Evolutionary conservation across 1,140 invertebrate species (phyloP).

Genomic region (Samia ricini): DNA sequence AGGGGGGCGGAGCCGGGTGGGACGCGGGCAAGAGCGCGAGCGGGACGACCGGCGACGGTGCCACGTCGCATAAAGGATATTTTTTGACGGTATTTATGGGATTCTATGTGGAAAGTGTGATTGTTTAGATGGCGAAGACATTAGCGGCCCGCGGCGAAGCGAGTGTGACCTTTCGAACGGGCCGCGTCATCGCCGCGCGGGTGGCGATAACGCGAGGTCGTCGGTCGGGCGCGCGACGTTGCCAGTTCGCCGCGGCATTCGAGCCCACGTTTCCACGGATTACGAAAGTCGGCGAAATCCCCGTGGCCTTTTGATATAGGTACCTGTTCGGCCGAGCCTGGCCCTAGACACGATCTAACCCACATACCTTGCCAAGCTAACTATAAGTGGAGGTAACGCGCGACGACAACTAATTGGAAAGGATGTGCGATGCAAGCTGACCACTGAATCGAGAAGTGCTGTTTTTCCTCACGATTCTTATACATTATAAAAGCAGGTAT

Average conservation of each 20-base stretch:
- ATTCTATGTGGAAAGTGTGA: slow-evolving; percentile 50
- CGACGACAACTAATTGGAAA: too few species aligned
- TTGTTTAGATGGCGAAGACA: slow-evolving; percentile 56
- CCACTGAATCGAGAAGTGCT: too few species aligned
- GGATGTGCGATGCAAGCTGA: too few species aligned
- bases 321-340: slow-evolving; percentile 38
- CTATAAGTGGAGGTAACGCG: too few species aligned
- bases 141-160: slow-evolving; percentile 36
- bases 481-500: neutral
- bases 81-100: slow-evolving; percentile 59
- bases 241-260: slow-evolving; percentile 53
- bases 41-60: slow-evolving; percentile 43
- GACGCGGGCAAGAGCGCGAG: slow-evolving; percentile 44
- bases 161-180: slow-evolving; percentile 60
- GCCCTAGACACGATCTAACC: slow-evolving; percentile 47
- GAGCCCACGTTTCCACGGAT: slow-evolving; percentile 57
- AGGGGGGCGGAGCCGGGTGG: slow-evolving; percentile 57
- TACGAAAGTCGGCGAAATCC: slow-evolving; percentile 63
- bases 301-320: slow-evolving; percentile 38
- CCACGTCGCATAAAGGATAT: slow-evolving; percentile 56
- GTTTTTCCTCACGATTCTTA: too few species aligned
- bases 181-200: slow-evolving; percentile 59
- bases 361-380: slow-evolving; percentile 30
- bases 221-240: slow-evolving; percentile 65
- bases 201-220: slow-evolving; percentile 68